These are phyloP conservation scores for Sylvia atricapilla DNA, from an alignment of 2,113 vertebrate genomes.

Conservation along the genomic window DNA sequence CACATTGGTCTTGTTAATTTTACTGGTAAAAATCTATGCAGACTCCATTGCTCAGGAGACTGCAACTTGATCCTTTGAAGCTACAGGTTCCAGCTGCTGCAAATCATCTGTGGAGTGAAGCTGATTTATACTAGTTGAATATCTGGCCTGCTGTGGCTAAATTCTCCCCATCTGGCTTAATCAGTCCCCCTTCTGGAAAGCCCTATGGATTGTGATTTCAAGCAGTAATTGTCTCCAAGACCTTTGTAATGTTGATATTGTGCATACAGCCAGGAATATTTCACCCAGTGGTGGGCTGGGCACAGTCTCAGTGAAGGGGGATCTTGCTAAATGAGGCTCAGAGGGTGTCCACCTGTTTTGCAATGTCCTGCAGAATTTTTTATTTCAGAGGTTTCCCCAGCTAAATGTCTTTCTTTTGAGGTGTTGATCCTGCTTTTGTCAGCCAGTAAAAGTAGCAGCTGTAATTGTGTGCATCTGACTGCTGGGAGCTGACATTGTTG, in stretches of 20 bases:
- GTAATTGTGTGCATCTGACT: background rate
- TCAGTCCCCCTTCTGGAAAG: conserved; percentile 17
- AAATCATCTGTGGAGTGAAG: background rate
- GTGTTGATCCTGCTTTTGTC: background rate
- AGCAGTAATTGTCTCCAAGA: background rate
- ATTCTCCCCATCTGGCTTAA: conserved; percentile 37
- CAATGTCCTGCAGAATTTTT: background rate
- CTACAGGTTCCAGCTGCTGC: conserved; percentile 21
- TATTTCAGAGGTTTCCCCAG: background rate
- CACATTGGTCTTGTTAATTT: conserved; percentile 23
- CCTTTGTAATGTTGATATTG: background rate
- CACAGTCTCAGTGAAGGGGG: background rate
- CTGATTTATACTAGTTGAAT: conserved; percentile 19
- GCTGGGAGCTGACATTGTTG: background rate
- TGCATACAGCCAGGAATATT: background rate
- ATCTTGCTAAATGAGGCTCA: background rate
- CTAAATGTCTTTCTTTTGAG: background rate
- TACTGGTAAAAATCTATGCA: conserved; percentile 26
- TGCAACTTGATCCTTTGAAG: background rate
- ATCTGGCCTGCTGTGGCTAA: conserved; percentile 11
- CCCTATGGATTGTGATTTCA: background rate
- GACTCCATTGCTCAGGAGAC: conserved; percentile 25
- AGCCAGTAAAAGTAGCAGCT: background rate
- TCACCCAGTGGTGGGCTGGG: background rate
- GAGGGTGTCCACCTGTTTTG: background rate